Evolutionary conservation across 2,888 invertebrate species (phyloP), one percentile per base, ranked within the genome.

Genomic region (Ormyrus pomaceus): DNA sequence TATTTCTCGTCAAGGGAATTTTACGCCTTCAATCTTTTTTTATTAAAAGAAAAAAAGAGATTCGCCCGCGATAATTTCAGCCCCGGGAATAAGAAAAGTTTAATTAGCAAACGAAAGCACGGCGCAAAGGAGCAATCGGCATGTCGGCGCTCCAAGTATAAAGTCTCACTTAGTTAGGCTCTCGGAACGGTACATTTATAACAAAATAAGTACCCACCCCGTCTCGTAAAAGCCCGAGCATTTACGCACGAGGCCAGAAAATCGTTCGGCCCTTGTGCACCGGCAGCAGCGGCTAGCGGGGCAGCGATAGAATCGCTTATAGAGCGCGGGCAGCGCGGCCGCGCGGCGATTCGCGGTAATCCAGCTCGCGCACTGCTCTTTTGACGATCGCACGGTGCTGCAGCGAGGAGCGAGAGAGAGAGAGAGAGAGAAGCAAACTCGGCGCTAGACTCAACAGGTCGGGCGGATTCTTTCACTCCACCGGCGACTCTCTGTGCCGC

Each of bases 371-470:
- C 62, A 58, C 58, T 64, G 65, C 77, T 72, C 78, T 72, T 72
- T 78, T 68, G 65, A 72, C 72, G 72, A 71, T 77, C 65, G 59
- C 65, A 53, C 73, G 53, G 45, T n/a, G 13, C 48, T 13, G 7
- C 45, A 10, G 10, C 8, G 13, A 3, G 11, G 68, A 56, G 68
- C 64, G 45, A 75, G 70, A 64, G 58, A 65, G 55, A 69, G 70
- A 3, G 66, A 58, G n/a, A 8, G n/a, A 45, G n/a, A 58, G 51
- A 66, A 13, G 59, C 46, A 9, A 19, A 19, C 19, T 19, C 46
- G 45, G 13, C 61, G 68, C 45, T 9, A 46, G 62, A 69, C 73
- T 80, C 80, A 80, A 80, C 80, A 80, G 80, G 80, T 80, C 80
- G 73, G 19, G 46, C 77, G 72, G 72, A 66, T 59, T 66, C 55